Conservation (phyloP, 2,888 invertebrate species). For the Drosophila ezoana region DNA sequence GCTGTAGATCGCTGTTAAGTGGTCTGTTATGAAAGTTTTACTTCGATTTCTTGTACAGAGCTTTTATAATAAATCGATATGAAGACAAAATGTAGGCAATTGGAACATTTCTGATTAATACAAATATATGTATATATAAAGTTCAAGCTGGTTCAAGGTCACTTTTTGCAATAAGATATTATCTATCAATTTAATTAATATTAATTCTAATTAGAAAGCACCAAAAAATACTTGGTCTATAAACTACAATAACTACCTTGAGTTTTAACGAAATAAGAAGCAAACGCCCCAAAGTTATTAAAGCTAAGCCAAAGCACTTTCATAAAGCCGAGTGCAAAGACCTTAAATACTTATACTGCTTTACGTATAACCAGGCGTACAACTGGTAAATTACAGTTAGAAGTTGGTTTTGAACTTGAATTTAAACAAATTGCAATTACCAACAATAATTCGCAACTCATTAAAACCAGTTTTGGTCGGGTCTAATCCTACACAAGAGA, state of each 20-base stretch:
- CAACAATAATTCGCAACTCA: constrained; percentile 3
- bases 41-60: not conserved
- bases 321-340: constrained; percentile 48
- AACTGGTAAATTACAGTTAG: constrained; percentile 27
- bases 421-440: constrained; percentile 8
- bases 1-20: constrained; percentile 35
- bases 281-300: constrained; percentile 26
- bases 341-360: constrained; percentile 15
- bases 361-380: not conserved
- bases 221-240: not conserved
- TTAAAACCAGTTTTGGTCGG: constrained; percentile 46
- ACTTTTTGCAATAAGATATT: not conserved
- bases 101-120: not conserved
- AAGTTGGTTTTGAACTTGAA: constrained; percentile 48
- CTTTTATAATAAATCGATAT: not conserved
- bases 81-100: too few species aligned
- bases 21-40: not conserved
- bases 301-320: constrained; percentile 18
- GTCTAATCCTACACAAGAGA: not conserved
- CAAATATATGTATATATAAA: not conserved
- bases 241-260: constrained; percentile 37
- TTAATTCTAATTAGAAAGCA: too few species aligned
- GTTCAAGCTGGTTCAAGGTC: not conserved
- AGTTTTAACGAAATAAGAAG: constrained; percentile 5
- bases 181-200: not conserved